phyloP scores from a whole-genome alignment of 1,140 invertebrate species.

The Tigriopus japonicus region DNA sequence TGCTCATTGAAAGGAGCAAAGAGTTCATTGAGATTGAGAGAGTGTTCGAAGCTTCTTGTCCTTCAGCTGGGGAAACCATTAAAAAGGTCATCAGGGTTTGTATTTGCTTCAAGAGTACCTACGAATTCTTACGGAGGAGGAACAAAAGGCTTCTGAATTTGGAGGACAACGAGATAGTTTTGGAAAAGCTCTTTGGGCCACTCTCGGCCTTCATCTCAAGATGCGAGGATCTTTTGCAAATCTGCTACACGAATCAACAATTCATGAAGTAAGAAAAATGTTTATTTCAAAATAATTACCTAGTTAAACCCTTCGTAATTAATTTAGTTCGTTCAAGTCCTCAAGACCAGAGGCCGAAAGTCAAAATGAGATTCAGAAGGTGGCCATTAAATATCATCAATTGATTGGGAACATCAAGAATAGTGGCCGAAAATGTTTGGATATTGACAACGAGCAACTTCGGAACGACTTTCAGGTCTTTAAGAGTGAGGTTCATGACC shows the following conservation, averaged over 20 bases:
- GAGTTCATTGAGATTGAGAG: no score
- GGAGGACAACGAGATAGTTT: no score
- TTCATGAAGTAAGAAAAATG: neutral
- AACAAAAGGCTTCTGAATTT: no score
- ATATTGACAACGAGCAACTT: neutral
- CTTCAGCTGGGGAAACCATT: no score
- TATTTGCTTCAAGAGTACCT: no score
- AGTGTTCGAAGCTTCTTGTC: no score
- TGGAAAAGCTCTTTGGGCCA: neutral
- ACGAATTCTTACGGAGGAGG: no score
- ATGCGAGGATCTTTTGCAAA: neutral
- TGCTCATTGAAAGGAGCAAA: no score
- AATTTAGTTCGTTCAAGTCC: neutral
- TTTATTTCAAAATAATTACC: neutral
- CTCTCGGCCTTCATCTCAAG: neutral
- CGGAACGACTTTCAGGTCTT: neutral
- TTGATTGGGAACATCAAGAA: neutral
- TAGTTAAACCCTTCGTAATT: neutral
- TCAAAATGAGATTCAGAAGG: neutral
- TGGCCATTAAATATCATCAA: neutral
- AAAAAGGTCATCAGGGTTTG: no score
- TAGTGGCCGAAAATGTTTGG: neutral
- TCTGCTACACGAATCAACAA: neutral
- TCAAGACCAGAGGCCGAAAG: neutral
- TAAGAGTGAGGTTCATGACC: neutral